Base-by-base conservation (phyloP, 2,888 invertebrate species). In the Macrophya alboannulata region DNA sequence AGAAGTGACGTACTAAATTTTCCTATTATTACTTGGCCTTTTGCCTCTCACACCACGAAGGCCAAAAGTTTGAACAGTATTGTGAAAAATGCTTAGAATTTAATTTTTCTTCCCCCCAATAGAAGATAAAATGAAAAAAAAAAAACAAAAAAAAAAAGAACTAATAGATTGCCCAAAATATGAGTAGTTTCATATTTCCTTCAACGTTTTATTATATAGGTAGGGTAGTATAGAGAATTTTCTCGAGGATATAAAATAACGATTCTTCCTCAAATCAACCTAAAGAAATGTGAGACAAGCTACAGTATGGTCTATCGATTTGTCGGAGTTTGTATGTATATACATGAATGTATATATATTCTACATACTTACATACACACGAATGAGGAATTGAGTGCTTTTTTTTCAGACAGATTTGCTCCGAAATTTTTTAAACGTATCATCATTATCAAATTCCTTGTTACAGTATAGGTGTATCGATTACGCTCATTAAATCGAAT, bases 261-360 rank as follows among this genome's bases (percentile, higher is more conserved):
- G 12, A 37, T 12, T 62, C 25, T 21, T 62, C 4, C 62, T 12
- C 25, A 12, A 62, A 62, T 25, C 4, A 25, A 21, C 12, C 12
- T 21, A 3, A 17, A 37, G 37, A 37, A 68, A 37, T 68, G 25
- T 68, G 37, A 37, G 37, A 31, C 68, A 15, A 68, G 68, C 37
- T 37, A 25, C 68, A 68, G 37, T 25, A 37, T 68, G 21, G 68
- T 37, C 15, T 68, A 68, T 68, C 68, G 68, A 68, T 68, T 68
- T 68, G 15, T 37, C 17, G 17, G 8, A 37, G 37, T 17, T 68
- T 37, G 31, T 17, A 55, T 17, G 37, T 15, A 37, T 37, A 1
- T 68, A 68, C 68, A 31, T 5, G 15, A 68, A 37, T 17, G 17
- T 37, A 68, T 25, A 31, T 31, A 4, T 17, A 17, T 37, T 5